Conservation (phyloP, 2,113 vertebrate species). For the Ranitomeya imitator region DNA sequence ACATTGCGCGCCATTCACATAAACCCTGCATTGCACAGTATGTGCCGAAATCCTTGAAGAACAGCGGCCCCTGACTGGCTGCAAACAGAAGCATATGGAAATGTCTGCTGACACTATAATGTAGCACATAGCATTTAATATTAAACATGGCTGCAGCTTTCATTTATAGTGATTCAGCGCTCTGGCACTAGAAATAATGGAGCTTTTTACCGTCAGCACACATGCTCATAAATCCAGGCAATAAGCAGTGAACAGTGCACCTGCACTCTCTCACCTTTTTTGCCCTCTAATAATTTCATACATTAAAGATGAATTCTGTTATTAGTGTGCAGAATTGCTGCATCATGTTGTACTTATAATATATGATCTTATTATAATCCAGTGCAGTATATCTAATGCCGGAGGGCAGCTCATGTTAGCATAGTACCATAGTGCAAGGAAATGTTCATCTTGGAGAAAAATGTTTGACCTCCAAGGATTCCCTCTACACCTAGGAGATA, state of each 20-base stretch:
- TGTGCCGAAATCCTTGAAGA: neutral
- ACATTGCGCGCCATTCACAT: neutral
- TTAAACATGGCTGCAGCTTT: slow-evolving; percentile 27
- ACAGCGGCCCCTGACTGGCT: neutral
- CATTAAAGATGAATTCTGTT: slow-evolving; percentile 31
- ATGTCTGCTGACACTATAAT: slow-evolving; percentile 12
- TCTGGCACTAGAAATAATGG: slow-evolving; percentile 34
- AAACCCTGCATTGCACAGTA: neutral
- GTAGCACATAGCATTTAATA: slow-evolving; percentile 7
- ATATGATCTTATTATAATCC: neutral
- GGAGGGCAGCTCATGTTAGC: neutral
- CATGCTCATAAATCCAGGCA: slow-evolving; percentile 37
- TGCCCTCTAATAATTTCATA: slow-evolving; percentile 28
- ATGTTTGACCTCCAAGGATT: neutral
- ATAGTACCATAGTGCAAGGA: neutral
- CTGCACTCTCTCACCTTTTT: slow-evolving; percentile 41
- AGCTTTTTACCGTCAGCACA: slow-evolving; percentile 20
- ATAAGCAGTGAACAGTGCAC: neutral
- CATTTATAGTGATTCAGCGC: neutral
- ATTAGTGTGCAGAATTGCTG: slow-evolving; percentile 21
- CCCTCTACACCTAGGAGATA: neutral
- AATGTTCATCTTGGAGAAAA: neutral
- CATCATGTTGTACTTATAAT: neutral
- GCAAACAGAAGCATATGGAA: slow-evolving; percentile 28
- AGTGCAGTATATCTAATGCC: neutral